Base-by-base conservation (phyloP, 1,140 invertebrate species). In the Pissodes strobi region DNA sequence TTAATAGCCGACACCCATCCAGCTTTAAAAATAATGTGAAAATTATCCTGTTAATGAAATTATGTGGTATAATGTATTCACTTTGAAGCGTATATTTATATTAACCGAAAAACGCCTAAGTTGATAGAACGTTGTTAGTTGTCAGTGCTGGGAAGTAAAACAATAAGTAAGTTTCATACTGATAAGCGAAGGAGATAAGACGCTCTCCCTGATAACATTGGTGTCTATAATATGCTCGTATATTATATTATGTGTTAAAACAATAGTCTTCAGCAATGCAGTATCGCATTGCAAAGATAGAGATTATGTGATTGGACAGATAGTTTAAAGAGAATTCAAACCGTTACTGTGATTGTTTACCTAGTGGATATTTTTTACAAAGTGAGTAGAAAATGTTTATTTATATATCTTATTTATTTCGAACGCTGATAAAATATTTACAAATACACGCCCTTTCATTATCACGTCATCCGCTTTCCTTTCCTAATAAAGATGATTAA, bases 31-130 rank as follows among this genome's bases (percentile, higher is more conserved):
- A 48, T 4, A 6, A 19, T 48, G 21, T 48, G 17, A 3, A 52
- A 52, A 52, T 52, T 30, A 25, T 10, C 49, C 25, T 52, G 49
- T 52, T 52, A 30, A 52, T 21, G 49, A 52, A 52, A 52, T 52
- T 30, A 52, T 15, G 49, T 22, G 23, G 5, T 12, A 48, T 30
- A 34, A 30, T 34, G 23, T 23, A 52, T 52, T 52, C n/a, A 52
- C 8, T 52, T 30, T 23, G 8, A 22, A 22, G 23, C 27, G 27
- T 27, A 30, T 23, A 52, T 22, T 21, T 9, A 52, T n/a, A n/a
- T n/a, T n/a, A n/a, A 27, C 10, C 10, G 19, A 52, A 52, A 52
- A 30, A 52, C 49, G 49, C 49, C 49, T 22, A 52, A 52, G 27
- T 18, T 17, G 49, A 52, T 52, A 52, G 15, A 46, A 17, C 38